These are phyloP conservation scores for Glaucomys volans DNA, from an alignment of 2,113 vertebrate species.

Conservation along the genomic window DNA sequence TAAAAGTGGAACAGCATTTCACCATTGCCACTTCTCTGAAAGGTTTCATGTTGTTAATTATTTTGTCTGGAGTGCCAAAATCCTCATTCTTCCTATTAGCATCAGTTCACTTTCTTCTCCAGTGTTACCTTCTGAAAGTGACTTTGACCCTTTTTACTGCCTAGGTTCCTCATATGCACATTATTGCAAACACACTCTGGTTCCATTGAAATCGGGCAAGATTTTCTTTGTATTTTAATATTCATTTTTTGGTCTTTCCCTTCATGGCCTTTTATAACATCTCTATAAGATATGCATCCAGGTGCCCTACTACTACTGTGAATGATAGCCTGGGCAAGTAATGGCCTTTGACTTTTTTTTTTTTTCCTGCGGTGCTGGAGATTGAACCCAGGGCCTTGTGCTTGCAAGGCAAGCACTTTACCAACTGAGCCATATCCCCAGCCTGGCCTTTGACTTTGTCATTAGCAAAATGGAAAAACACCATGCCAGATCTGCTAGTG, in stretches of 20 bases:
- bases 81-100: conserved; percentile 81
- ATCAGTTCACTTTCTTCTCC: conserved; percentile 80
- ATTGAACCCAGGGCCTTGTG: too few relatives aligned
- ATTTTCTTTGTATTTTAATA: background rate
- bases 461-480: conserved; percentile 91
- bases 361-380: too few relatives aligned
- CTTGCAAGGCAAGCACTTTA: too few relatives aligned
- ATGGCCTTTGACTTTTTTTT: conserved; percentile 92
- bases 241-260: conserved; percentile 34
- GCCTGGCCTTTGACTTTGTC: conserved; percentile 92
- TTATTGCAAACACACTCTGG: background rate
- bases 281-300: conserved; percentile 78
- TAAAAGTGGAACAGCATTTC: conserved; percentile 79
- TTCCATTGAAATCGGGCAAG: background rate
- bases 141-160: conserved; percentile 61
- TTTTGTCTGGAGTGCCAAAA: conserved; percentile 71
- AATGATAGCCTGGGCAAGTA: conserved; percentile 91
- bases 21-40: conserved; percentile 73
- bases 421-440: too few relatives aligned
- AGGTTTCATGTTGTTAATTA: conserved; percentile 84
- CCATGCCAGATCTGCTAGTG: conserved; percentile 91
- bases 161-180: background rate
- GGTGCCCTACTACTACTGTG: conserved; percentile 80
- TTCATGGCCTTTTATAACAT: conserved; percentile 78
- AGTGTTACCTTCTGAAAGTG: conserved; percentile 82